Percentiles rank a stretch among this genome's conserved stretches.
Conservation (phyloP, 2,888 invertebrate genomes). For the Dicyrtoma fusca region DNA sequence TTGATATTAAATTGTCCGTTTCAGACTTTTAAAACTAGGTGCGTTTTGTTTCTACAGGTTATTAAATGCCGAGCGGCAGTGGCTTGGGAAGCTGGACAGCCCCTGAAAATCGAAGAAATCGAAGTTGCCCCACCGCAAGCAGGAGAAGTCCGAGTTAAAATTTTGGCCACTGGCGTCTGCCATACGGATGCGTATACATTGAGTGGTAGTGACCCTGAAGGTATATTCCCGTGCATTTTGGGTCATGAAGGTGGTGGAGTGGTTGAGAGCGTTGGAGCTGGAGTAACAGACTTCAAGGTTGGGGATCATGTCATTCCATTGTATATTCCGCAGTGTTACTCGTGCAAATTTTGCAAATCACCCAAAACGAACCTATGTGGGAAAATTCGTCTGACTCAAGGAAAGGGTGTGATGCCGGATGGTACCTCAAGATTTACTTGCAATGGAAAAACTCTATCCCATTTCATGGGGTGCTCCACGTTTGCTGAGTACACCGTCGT, state of each 20-base stretch:
- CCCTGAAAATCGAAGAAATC: conserved; percentile 85
- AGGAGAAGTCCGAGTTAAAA: conserved; percentile 85
- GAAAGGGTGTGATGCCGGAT: conserved; percentile 89
- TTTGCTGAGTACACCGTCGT: conserved; percentile 95
- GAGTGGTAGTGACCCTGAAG: conserved; percentile 57
- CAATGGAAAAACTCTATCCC: conserved; percentile 76
- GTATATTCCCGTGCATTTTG: conserved; percentile 81
- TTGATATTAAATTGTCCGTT: neutral
- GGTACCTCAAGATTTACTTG: conserved; percentile 84
- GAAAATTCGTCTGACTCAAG: conserved; percentile 80
- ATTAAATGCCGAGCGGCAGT: conserved; percentile 95
- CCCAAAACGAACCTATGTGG: conserved; percentile 96
- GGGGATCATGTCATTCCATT: conserved; percentile 98
- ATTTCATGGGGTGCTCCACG: conserved; percentile 97
- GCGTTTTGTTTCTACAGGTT: conserved; percentile 62
- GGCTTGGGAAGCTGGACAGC: conserved; percentile 92
- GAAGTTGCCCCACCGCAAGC: conserved; percentile 93
- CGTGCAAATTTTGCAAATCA: conserved; percentile 94
- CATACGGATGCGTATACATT: conserved; percentile 93
- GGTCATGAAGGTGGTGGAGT: conserved; percentile 97
- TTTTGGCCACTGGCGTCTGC: conserved; percentile 80
- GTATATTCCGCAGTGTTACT: conserved; percentile 94
- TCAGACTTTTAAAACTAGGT: neutral
- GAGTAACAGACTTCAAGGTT: conserved; percentile 80
- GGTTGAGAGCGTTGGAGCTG: conserved; percentile 95